Percentiles rank a stretch among this genome's conserved stretches.
phyloP scores from a whole-genome alignment of 2,797 vertebrate genomes.

The Nyctibius grandis region DNA sequence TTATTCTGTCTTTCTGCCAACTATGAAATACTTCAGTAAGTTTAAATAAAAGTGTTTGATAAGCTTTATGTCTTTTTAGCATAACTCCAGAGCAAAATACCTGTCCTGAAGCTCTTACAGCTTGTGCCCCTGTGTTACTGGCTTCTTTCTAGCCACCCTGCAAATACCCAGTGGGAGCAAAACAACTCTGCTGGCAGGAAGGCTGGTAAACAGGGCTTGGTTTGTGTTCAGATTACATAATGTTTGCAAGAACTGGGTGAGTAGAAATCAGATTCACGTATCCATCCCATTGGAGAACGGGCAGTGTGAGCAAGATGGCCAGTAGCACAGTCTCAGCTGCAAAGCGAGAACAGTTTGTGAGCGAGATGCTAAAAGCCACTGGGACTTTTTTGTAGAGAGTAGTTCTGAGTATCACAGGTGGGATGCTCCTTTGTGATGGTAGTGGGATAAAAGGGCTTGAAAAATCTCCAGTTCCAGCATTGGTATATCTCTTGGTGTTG shows the following conservation, averaged over 20 bases:
- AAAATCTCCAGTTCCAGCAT: background rate
- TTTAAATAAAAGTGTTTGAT: background rate
- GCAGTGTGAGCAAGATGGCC: background rate
- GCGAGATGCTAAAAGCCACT: background rate
- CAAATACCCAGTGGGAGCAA: background rate
- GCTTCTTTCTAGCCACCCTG: background rate
- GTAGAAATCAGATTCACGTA: background rate
- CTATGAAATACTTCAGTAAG: background rate
- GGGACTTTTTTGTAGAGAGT: background rate
- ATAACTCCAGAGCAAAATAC: background rate
- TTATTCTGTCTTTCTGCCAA: background rate
- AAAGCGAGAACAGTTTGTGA: rapidly evolving
- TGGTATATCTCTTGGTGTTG: background rate
- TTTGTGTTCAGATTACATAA: constrained; percentile 36
- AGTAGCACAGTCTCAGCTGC: background rate
- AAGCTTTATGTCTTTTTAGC: background rate
- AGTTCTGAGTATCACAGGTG: background rate
- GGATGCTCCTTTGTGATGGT: background rate
- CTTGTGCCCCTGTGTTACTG: background rate
- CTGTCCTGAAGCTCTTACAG: background rate
- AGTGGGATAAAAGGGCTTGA: background rate
- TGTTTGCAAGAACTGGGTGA: background rate
- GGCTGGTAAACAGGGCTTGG: constrained; percentile 27
- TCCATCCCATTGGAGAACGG: background rate
- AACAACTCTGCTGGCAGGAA: background rate